A percentile compares a stretch with the other conserved stretches of the same genome.
Evolutionary conservation across 2,888 invertebrate genomes (phyloP).

Genomic region (Eupithecia abbreviata): DNA sequence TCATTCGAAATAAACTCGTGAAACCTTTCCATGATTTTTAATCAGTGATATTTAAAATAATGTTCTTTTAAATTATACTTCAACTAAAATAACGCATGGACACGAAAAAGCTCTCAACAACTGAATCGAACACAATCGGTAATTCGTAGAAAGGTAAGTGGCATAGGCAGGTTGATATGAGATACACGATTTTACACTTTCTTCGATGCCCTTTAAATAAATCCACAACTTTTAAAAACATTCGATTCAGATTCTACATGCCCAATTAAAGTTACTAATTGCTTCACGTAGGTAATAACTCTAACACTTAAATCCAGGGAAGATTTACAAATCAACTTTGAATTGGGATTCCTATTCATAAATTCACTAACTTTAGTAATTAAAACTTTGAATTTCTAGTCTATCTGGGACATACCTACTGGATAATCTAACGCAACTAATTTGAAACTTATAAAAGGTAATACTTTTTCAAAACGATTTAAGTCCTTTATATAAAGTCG

Average conservation of each 20-base stretch:
- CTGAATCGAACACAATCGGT: background rate
- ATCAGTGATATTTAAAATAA: background rate
- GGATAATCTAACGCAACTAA: slow-evolving; percentile 26
- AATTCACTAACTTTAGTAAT: slow-evolving; percentile 34
- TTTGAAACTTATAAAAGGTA: slow-evolving; percentile 15
- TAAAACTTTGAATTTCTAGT: slow-evolving; percentile 35
- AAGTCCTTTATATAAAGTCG: background rate
- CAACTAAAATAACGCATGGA: background rate
- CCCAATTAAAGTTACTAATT: background rate
- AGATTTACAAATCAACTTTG: slow-evolving; percentile 15
- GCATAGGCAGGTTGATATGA: background rate
- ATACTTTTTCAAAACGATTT: background rate
- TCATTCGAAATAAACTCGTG: background rate
- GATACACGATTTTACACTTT: background rate
- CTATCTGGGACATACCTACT: slow-evolving; percentile 20
- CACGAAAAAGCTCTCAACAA: background rate
- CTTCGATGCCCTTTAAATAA: background rate
- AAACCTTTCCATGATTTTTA: background rate
- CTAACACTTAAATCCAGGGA: background rate
- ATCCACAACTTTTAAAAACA: background rate
- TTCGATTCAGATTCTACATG: background rate
- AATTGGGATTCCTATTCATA: slow-evolving; percentile 30
- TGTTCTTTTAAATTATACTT: background rate
- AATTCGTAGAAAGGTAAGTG: background rate
- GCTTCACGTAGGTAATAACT: background rate